Percentiles rank a stretch among this genome's conserved stretches.
phyloP scores from a whole-genome alignment of 2,113 vertebrate genomes.

The Ammodytes marinus region DNA sequence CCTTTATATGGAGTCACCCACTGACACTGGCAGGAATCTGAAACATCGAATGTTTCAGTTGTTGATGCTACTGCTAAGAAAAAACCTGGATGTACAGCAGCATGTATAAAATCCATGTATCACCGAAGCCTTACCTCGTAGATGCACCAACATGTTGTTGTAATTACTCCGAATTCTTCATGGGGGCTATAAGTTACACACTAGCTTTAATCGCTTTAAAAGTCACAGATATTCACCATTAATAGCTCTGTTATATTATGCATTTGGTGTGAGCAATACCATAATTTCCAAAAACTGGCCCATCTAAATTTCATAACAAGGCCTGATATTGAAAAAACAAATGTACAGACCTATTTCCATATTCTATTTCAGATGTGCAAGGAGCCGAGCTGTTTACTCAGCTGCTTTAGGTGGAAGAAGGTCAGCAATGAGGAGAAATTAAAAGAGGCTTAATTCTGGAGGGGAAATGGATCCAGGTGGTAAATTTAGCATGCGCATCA shows the following conservation, averaged over 20 bases:
- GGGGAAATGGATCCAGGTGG: constrained; percentile 54
- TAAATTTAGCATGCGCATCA: constrained; percentile 33
- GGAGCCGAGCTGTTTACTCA: constrained; percentile 14
- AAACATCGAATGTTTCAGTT: no score
- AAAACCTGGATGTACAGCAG: no score
- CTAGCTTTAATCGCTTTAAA: no score
- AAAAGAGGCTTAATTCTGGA: constrained; percentile 34
- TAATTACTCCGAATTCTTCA: no score
- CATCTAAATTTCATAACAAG: neutral
- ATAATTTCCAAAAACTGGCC: neutral
- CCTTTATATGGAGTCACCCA: no score
- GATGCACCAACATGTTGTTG: no score
- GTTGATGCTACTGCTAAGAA: no score
- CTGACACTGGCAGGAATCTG: no score
- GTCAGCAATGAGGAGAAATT: constrained; percentile 31
- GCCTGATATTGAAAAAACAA: neutral
- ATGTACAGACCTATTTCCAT: neutral
- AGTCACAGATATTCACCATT: no score
- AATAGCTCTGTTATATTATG: neutral
- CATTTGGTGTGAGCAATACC: neutral
- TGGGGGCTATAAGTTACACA: no score
- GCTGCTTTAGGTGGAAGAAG: constrained; percentile 28
- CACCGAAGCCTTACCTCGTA: no score
- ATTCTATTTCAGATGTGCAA: constrained; percentile 20
- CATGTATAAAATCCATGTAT: no score